Conservation (phyloP, 2,797 vertebrate species). For the Pygocentrus nattereri region DNA sequence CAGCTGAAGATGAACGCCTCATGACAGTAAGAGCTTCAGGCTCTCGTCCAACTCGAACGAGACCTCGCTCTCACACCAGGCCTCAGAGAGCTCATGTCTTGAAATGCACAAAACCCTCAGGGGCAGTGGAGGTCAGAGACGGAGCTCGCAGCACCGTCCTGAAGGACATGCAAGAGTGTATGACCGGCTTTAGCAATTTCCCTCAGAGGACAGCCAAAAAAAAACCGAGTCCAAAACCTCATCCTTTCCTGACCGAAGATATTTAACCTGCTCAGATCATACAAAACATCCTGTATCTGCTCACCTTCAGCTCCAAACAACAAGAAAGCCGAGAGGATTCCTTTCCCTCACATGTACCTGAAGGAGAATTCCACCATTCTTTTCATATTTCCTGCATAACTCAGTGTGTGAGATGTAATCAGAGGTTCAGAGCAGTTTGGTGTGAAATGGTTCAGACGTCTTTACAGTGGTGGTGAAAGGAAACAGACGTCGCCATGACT, state of each 20-base stretch:
- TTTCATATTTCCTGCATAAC: too few relatives aligned
- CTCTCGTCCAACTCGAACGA: not conserved
- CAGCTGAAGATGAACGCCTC: not conserved
- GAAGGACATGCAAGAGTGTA: not conserved
- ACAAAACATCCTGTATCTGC: not conserved
- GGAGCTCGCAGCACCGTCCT: not conserved
- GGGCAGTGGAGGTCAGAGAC: conserved; percentile 22
- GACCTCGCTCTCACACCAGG: conserved; percentile 23
- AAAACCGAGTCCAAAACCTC: not conserved
- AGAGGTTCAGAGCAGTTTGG: too few relatives aligned
- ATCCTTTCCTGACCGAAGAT: not conserved
- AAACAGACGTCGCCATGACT: too few relatives aligned
- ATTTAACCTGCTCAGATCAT: not conserved
- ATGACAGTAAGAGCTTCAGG: conserved; percentile 8
- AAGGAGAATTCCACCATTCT: too few relatives aligned
- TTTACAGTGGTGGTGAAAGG: too few relatives aligned
- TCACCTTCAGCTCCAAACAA: too few relatives aligned
- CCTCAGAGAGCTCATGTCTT: not conserved
- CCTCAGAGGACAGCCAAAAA: not conserved
- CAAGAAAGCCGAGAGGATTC: too few relatives aligned
- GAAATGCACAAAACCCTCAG: not conserved
- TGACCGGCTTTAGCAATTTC: not conserved
- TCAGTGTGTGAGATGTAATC: too few relatives aligned
- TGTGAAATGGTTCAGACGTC: too few relatives aligned
- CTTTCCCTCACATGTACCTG: too few relatives aligned